Base-by-base conservation (phyloP, 2,888 invertebrate genomes). In the Caenorhabditis drosophilae region DNA sequence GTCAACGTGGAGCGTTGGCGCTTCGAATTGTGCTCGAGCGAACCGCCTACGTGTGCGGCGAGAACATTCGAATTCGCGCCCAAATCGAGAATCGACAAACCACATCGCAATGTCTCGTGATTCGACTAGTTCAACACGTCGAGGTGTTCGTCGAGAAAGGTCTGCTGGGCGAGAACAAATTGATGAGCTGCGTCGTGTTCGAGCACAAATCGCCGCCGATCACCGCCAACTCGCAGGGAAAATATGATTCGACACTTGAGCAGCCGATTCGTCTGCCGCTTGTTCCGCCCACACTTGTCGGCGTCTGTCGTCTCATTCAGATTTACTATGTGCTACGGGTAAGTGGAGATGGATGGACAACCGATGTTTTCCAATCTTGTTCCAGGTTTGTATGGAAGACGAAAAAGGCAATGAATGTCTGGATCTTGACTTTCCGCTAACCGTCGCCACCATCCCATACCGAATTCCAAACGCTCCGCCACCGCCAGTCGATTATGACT, bases 271-370 rank as follows among this genome's bases (percentile, higher is more conserved):
- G 89, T 55, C 87, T 91, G 63, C 90, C 90, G 20, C 88, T 89
- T 45, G 89, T 90, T 86, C 91, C 91, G 42, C 90, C 90, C 7
- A 89, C 89, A n/a, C 84, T 90, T 47, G 86, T 89, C 40, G 89
- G 90, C 34, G 88, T 90, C 49, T 90, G 90, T 44, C 87, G 89
- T 69, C 86, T 90, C 41, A 86, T 89, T 48, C 89, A 89, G 84
- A 89, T 91, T 72, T 89, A 89, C 84, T 91, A 91, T 83, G 87
- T 89, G 48, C 86, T 91, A 50, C 89, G 89, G 85, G 90, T 90
- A 84, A 46, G 50, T 27, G 15, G 12, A 1, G 20, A 20, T 22
- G 23, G 18, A 4, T 20, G 40, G n/a, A 12, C 9, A 12, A 15
- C n/a, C n/a, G 36, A 36, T 11, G n/a, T 36, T 36, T 36, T 31